A percentile compares a stretch with the other conserved stretches of the same genome.
phyloP scores from a whole-genome alignment of 2,113 vertebrate genomes.

The Carassius gibelio region DNA sequence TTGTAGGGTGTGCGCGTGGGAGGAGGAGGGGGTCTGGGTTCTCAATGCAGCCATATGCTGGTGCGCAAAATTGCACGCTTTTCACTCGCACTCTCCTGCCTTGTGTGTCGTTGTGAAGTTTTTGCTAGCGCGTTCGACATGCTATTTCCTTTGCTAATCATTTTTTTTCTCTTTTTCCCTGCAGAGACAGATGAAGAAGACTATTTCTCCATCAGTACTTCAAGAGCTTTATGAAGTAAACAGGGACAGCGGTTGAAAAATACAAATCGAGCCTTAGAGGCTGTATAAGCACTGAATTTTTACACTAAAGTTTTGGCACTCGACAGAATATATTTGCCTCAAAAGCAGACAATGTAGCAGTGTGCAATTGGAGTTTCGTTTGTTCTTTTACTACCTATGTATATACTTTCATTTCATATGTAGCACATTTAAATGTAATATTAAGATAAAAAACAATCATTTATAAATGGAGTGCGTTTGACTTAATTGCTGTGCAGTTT shows the following conservation, averaged over 20 bases:
- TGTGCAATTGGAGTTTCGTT: constrained; percentile 89
- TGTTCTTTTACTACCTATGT: constrained; percentile 96
- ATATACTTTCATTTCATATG: constrained; percentile 86
- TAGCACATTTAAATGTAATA: constrained; percentile 87
- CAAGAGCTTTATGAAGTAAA: constrained; percentile 78
- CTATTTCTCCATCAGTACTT: constrained; percentile 75
- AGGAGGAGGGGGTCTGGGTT: background rate
- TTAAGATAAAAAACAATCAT: constrained; percentile 58
- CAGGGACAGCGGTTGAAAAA: constrained; percentile 73
- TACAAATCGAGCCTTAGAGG: constrained; percentile 76
- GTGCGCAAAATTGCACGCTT: background rate
- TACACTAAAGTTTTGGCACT: constrained; percentile 94
- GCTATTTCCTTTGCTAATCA: constrained; percentile 18
- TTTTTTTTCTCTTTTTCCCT: constrained; percentile 63
- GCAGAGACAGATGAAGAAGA: constrained; percentile 76
- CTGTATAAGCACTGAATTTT: constrained; percentile 91
- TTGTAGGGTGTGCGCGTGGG: constrained; percentile 3
- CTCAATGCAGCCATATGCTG: constrained; percentile 12
- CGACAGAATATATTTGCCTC: constrained; percentile 87
- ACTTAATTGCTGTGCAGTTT: constrained; percentile 84
- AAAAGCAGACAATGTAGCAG: constrained; percentile 98
- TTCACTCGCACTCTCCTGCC: background rate
- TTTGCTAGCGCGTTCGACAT: background rate
- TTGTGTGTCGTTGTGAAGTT: background rate
- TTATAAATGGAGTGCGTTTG: constrained; percentile 70